These are phyloP conservation scores for Calephelis perditalis DNA, from an alignment of 2,888 invertebrate species.

Conservation along the genomic window DNA sequence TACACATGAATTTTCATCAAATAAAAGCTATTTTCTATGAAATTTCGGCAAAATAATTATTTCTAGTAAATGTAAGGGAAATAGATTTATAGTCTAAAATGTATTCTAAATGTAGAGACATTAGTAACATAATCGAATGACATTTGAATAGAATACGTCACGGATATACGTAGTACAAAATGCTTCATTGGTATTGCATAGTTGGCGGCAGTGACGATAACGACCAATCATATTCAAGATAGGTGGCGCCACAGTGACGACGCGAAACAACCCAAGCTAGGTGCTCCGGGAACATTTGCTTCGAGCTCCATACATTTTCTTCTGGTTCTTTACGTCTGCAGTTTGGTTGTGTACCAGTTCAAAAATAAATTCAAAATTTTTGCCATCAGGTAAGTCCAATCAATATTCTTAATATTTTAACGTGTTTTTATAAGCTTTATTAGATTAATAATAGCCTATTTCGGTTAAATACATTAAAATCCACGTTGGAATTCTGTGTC, in stretches of 20 bases:
- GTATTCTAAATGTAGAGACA: accelerated
- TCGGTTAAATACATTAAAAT: constrained; percentile 55
- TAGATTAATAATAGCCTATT: constrained; percentile 48
- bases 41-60: constrained; percentile 53
- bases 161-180: constrained; percentile 74
- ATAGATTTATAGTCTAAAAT: constrained; percentile 31
- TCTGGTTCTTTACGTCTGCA: constrained; percentile 77
- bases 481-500: constrained; percentile 77
- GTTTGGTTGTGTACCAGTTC: constrained; percentile 77
- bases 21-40: constrained; percentile 40
- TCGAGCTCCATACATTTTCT: constrained; percentile 78
- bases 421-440: constrained; percentile 53
- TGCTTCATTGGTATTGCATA: constrained; percentile 39
- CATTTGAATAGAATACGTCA: constrained; percentile 41
- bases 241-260: constrained; percentile 68
- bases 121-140: constrained; percentile 41
- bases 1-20: constrained; percentile 22
- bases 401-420: constrained; percentile 55
- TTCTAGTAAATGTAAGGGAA: constrained; percentile 63
- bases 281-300: constrained; percentile 72
- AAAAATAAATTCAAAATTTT: constrained; percentile 77
- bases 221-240: constrained; percentile 59
- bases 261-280: constrained; percentile 74
- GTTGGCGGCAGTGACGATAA: constrained; percentile 55
- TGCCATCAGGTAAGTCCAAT: constrained; percentile 74